Conservation (phyloP, 2,888 invertebrate genomes). For the Cantharis nigra region DNA sequence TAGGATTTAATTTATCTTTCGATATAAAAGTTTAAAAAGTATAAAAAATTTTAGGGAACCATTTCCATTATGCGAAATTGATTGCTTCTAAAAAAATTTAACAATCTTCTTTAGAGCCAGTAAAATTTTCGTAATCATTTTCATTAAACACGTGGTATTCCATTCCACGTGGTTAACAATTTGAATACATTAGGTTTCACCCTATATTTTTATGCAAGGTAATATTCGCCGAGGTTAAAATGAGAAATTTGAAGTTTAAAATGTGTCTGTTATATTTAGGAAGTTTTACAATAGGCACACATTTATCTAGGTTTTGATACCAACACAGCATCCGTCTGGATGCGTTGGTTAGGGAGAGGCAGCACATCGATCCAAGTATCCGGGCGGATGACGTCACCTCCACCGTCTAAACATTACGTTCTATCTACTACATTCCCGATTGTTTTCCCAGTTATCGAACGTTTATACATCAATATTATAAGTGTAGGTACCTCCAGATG, state of each 20-base stretch:
- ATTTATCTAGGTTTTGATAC: conserved; percentile 38
- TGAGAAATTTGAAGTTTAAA: conserved; percentile 12
- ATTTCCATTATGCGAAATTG: background rate
- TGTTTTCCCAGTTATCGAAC: conserved; percentile 30
- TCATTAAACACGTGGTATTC: background rate
- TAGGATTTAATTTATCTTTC: background rate
- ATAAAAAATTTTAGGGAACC: background rate
- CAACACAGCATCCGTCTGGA: conserved; percentile 37
- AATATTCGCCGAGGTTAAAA: background rate
- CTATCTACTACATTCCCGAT: conserved; percentile 41
- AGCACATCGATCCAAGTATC: conserved; percentile 34
- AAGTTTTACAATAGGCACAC: conserved; percentile 23
- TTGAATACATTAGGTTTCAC: background rate
- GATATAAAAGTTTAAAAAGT: background rate
- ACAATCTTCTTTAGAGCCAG: background rate
- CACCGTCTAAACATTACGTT: conserved; percentile 46
- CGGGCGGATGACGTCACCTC: conserved; percentile 33
- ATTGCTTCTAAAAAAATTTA: background rate
- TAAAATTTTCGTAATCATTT: background rate
- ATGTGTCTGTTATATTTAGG: conserved; percentile 9
- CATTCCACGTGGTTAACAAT: background rate
- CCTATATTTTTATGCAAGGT: background rate
- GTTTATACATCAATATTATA: conserved; percentile 22
- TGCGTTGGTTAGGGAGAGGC: conserved; percentile 38
- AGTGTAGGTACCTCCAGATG: conserved; percentile 2